Conservation (phyloP, 2,888 invertebrate species). For the Argyresthia goedartella region DNA sequence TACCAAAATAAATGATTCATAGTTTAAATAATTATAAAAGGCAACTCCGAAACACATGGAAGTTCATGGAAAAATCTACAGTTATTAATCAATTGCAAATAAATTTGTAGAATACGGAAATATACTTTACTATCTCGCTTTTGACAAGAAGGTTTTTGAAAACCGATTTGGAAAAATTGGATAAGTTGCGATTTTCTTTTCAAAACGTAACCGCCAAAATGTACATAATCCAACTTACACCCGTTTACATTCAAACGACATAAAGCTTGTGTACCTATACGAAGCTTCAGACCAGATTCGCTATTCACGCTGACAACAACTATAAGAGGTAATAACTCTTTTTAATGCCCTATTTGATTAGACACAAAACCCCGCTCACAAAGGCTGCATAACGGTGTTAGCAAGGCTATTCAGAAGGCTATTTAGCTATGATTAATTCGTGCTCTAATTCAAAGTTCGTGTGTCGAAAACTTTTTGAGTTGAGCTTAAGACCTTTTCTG, state of each 20-base stretch:
- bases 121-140: too few species aligned
- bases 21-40: too few species aligned
- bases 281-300: conserved; percentile 39
- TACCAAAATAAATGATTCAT: too few species aligned
- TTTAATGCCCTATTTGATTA: conserved; percentile 64
- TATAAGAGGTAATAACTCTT: conserved; percentile 60
- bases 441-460: conserved; percentile 57
- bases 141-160: too few species aligned
- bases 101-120: too few species aligned
- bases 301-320: conserved; percentile 60
- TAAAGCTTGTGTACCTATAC: conserved; percentile 27
- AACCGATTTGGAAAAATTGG: too few species aligned
- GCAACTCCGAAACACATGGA: too few species aligned
- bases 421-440: conserved; percentile 56
- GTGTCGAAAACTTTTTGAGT: conserved; percentile 21
- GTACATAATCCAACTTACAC: neutral
- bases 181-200: too few species aligned
- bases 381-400: conserved; percentile 38
- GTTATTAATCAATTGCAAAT: too few species aligned
- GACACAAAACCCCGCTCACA: conserved; percentile 35
- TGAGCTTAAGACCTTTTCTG: too few species aligned
- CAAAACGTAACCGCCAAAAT: neutral
- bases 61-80: too few species aligned
- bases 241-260: neutral
- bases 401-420: conserved; percentile 60